Evolutionary conservation across 2,888 invertebrate genomes (phyloP).

Genomic region (Liposcelis brunnea): DNA sequence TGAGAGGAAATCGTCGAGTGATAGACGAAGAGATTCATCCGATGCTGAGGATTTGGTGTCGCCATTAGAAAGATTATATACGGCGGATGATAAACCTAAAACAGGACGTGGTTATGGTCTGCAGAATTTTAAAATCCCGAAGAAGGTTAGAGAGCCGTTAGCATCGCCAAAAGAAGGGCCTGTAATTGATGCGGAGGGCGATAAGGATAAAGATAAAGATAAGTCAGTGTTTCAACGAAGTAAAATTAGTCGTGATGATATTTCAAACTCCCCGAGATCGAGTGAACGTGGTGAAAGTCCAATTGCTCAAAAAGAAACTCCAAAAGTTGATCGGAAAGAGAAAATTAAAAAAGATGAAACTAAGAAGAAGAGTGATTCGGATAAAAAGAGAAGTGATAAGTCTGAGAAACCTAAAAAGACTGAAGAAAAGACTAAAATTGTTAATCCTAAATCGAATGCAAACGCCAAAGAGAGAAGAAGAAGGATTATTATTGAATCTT

Average conservation of each 20-base stretch:
- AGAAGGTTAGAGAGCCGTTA: not conserved
- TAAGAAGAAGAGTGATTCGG: not conserved
- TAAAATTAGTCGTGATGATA: no score
- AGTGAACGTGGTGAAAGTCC: not conserved
- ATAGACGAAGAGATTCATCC: no score
- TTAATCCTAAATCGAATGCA: not conserved
- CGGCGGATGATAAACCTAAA: not conserved
- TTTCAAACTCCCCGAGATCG: no score
- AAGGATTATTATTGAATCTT: no score
- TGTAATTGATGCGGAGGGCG: not conserved
- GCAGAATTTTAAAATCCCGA: conserved; percentile 2
- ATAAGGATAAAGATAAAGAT: not conserved
- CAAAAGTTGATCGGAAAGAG: not conserved
- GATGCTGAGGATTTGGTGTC: not conserved
- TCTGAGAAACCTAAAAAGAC: not conserved
- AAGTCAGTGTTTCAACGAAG: not conserved
- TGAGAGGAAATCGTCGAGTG: no score
- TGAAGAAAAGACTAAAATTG: not conserved
- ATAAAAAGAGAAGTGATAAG: not conserved
- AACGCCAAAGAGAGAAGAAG: no score
- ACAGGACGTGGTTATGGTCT: conserved; percentile 5
- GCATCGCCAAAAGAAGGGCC: not conserved
- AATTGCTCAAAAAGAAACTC: not conserved
- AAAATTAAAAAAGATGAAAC: not conserved
- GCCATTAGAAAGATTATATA: not conserved